Percentiles rank a stretch among this genome's conserved stretches.
Evolutionary conservation across 2,888 invertebrate species (phyloP).

Genomic region (Agrochola lota): DNA sequence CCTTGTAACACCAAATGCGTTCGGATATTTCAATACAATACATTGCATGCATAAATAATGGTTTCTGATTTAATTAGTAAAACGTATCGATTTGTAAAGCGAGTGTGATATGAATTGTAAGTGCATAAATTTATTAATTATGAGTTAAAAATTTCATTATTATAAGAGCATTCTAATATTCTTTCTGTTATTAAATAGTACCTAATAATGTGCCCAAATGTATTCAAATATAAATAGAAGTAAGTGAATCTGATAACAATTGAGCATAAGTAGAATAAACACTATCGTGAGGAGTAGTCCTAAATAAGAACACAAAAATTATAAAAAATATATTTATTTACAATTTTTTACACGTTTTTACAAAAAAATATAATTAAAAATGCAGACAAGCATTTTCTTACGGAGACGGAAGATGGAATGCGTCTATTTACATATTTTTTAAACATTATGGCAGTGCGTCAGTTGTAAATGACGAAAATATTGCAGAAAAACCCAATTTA

Average conservation of each 20-base stretch:
- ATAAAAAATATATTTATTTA: conserved; percentile 71
- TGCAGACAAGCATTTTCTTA: conserved; percentile 60
- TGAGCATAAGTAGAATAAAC: background rate
- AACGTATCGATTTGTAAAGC: conserved; percentile 20
- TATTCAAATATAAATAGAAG: background rate
- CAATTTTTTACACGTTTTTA: conserved; percentile 70
- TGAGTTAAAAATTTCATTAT: background rate
- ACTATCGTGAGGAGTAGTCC: background rate
- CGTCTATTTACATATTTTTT: conserved; percentile 59
- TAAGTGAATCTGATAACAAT: background rate
- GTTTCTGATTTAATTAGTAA: conserved; percentile 28
- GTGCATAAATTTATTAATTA: background rate
- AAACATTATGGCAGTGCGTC: conserved; percentile 60
- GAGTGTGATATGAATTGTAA: conserved; percentile 5
- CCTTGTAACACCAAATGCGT: conserved; percentile 43
- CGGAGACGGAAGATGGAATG: conserved; percentile 50
- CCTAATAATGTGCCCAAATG: background rate
- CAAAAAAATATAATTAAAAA: conserved; percentile 60
- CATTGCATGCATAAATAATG: conserved; percentile 9
- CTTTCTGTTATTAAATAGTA: background rate
- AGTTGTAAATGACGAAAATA: conserved; percentile 13
- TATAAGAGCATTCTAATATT: background rate
- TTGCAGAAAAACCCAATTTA: conserved; percentile 30
- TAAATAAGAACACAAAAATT: background rate
- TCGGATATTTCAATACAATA: conserved; percentile 41